Base-by-base conservation (phyloP, 2,888 invertebrate genomes). In the Mimumesa dahlbomi region DNA sequence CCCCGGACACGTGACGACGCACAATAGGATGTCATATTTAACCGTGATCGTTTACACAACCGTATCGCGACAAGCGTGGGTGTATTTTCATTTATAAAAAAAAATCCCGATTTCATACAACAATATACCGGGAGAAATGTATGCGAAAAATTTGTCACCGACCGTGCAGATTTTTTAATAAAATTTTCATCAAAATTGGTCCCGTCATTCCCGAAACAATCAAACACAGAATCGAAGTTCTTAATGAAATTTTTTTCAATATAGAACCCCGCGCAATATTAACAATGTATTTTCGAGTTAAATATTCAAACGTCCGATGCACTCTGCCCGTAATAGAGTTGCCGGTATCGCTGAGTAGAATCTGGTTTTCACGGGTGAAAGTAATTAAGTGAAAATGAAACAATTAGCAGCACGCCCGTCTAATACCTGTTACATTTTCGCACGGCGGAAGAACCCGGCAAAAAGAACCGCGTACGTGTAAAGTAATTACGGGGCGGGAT, bases 311-410 rank as follows among this genome's bases (percentile, higher is more conserved):
- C 34, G n/a, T 5, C 21, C 16, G 9, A 36, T 1, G 7, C n/a
- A n/a, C 6, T 38, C 45, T 16, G 49, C 29, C 9, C 25, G 14
- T 31, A 34, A 19, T 2, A 14, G 34, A n/a, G n/a, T 16, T 18
- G 22, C 6, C 7, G 40, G 18, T n/a, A 45, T 59, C 29, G 25
- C 25, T 16, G 13, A 14, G 3, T 38, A 9, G 25, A 61, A 67
- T 62, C 50, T 29, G 22, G 34, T 54, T 62, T 65, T 40, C n/a
- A 6, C 22, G 16, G 34, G 19, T 56, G 14, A 14, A 18, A 53
- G 57, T 63, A 65, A 71, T 67, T 70, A 70, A 71, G 40, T n/a
- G 48, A 56, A 53, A 62, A 46, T 43, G n/a, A 14, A 19, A 21
- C 58, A 65, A 67, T 67, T 49, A 61, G n/a, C 21, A 16, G 5